A percentile compares a stretch with the other conserved stretches of the same genome.
Evolutionary conservation across 1,140 invertebrate genomes (phyloP).

Genomic region (Paracyclopina nana): DNA sequence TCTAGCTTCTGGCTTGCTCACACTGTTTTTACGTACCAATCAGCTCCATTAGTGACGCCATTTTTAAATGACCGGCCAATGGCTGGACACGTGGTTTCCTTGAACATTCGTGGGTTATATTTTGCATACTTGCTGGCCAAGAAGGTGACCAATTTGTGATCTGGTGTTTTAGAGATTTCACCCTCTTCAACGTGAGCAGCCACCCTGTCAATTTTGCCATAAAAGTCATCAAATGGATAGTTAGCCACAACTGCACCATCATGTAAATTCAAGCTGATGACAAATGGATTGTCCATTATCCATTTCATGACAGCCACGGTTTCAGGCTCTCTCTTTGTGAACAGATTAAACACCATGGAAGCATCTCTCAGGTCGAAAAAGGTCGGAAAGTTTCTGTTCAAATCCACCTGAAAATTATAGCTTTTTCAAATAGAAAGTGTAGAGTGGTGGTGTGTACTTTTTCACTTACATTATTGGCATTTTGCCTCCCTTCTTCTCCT

Average conservation of each 20-base stretch:
- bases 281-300: constrained; percentile 29
- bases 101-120: constrained; percentile 37
- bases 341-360: not conserved
- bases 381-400: not conserved
- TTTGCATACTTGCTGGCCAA: constrained; percentile 61
- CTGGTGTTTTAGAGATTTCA: not conserved
- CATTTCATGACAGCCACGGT: not conserved
- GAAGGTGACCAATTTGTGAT: constrained; percentile 38
- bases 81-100: too few relatives aligned
- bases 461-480: not conserved
- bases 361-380: not conserved
- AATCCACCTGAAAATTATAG: too few relatives aligned
- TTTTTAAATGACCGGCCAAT: too few relatives aligned
- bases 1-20: too few relatives aligned
- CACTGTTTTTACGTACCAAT: constrained; percentile 68
- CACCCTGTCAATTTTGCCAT: too few relatives aligned
- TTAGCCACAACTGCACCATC: constrained; percentile 73
- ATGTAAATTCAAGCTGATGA: constrained; percentile 66
- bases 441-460: too few relatives aligned
- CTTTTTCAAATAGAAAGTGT: too few relatives aligned
- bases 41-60: constrained; percentile 67
- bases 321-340: not conserved
- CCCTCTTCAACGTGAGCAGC: not conserved
- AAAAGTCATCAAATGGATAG: constrained; percentile 71
- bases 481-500: not conserved